Evolutionary conservation across 1,140 invertebrate species (phyloP), one percentile per base, ranked within the genome.

Genomic region (Pectinophora gossypiella): DNA sequence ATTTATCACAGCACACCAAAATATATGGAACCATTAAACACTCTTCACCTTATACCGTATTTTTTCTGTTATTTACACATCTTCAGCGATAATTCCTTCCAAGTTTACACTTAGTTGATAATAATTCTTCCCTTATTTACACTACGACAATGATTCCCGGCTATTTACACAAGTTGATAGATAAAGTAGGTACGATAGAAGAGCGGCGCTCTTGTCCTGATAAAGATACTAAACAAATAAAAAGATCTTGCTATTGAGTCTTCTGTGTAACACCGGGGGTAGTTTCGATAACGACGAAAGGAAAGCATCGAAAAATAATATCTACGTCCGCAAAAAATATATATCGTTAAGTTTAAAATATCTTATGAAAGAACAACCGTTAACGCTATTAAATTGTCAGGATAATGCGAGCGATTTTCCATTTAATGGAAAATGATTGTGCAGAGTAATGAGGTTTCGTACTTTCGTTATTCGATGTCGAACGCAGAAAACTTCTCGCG

Each of bases 41-140:
- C 42, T 44, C 42, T 19, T 21, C 42, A 12, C 19, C 45, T 48
- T 36, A 63, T 32, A 53, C 59, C 56, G 64, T 69, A 64, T 67
- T 72, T 73, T 70, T 74, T 65, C 54, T 56, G 47, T 42, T 70
- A 68, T 80, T 76, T 77, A 78, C 66, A 61, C 63, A 69, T 16
- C 45, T 48, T 61, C 56, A 52, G 65, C 69, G 63, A 79, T 84
- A 76, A 76, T 74, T 77, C 71, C 59, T 68, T 56, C 51, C 43
- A 59, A 62, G 78, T 84, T 78, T 82, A 84, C 68, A 65, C 64
- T 61, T 35, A 46, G 40, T 68, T 68, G 77, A 77, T 77, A 74
- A 80, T 80, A 81, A 69, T 81, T 85, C 71, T 83, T 74, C 55
- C 55, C 80, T 70, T 82, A 78, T 83, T 82, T 83, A 85, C 66